These are phyloP conservation scores for Coelogynopora nodosa DNA, from an alignment of 2,888 invertebrate species.

Conservation along the genomic window DNA sequence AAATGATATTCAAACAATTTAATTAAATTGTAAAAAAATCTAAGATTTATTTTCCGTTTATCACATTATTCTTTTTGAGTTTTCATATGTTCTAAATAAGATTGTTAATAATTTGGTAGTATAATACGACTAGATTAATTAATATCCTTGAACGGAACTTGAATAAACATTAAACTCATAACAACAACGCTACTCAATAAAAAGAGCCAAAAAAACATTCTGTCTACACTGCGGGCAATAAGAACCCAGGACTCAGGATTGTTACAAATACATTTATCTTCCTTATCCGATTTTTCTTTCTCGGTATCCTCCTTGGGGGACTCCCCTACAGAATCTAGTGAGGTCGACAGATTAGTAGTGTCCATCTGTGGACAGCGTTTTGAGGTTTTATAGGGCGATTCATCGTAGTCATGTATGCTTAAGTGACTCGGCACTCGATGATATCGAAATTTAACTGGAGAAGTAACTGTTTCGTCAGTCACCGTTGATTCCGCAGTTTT, in stretches of 20 bases:
- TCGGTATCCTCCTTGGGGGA: background rate
- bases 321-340: background rate
- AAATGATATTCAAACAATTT: no score
- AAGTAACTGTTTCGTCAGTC: background rate
- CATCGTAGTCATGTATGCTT: slow-evolving; percentile 33
- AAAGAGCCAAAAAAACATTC: slow-evolving; percentile 52
- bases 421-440: slow-evolving; percentile 33
- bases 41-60: no score
- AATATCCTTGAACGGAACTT: background rate
- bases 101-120: no score
- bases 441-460: slow-evolving; percentile 1
- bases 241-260: slow-evolving; percentile 50
- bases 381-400: slow-evolving; percentile 32
- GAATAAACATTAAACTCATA: slow-evolving; percentile 1
- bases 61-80: no score
- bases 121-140: no score
- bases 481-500: background rate
- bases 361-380: background rate
- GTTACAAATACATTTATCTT: slow-evolving; percentile 13
- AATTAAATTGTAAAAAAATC: no score
- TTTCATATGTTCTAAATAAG: no score
- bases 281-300: background rate
- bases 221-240: slow-evolving; percentile 50
- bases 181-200: slow-evolving; percentile 48
- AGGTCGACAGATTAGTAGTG: background rate